Conservation (phyloP, 2,113 vertebrate species). For the Dipodomys spectabilis region DNA sequence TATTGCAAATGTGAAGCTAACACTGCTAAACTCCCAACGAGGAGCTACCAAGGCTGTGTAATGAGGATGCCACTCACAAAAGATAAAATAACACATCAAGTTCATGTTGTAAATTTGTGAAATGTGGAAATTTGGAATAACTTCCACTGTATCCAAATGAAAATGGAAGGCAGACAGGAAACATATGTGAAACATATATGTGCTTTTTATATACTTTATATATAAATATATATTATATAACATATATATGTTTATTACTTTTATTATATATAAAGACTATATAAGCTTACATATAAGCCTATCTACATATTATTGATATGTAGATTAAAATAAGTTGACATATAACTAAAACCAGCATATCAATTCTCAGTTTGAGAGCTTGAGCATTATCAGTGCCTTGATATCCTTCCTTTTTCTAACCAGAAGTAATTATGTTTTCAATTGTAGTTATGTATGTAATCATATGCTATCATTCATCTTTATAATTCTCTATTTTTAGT, state of each 20-base stretch:
- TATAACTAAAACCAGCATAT: not conserved
- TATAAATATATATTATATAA: too few relatives aligned
- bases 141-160: conserved; percentile 76
- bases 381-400: not conserved
- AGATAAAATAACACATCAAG: not conserved
- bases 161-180: not conserved
- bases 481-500: not conserved
- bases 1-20: conserved; percentile 88
- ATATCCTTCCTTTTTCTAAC: not conserved
- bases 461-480: not conserved
- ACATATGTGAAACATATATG: not conserved
- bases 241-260: too few relatives aligned
- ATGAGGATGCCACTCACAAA: conserved; percentile 84
- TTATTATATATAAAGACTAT: too few relatives aligned
- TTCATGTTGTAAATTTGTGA: conserved; percentile 55
- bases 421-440: not conserved
- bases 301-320: not conserved
- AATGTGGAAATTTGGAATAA: conserved; percentile 75
- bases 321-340: not conserved
- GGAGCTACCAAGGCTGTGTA: conserved; percentile 76
- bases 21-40: conserved; percentile 84
- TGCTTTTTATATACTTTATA: too few relatives aligned
- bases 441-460: not conserved
- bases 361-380: not conserved
- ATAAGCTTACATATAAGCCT: too few relatives aligned